Evolutionary conservation across 2,888 invertebrate genomes (phyloP).

Genomic region (Sthenelais limicola): DNA sequence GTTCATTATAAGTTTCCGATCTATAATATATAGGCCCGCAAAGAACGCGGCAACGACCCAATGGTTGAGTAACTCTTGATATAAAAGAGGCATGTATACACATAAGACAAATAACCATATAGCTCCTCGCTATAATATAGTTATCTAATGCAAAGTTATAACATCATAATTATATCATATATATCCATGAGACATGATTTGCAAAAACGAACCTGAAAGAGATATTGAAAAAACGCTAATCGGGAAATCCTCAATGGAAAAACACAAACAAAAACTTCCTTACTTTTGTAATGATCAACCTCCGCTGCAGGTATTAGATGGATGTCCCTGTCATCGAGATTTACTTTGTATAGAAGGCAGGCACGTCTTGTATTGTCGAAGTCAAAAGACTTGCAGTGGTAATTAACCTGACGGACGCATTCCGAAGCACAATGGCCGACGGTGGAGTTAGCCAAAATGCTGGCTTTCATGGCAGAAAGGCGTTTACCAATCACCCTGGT

Average conservation of each 20-base stretch:
- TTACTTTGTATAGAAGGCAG: conserved; percentile 63
- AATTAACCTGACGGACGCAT: conserved; percentile 33
- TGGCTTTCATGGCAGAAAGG: conserved; percentile 57
- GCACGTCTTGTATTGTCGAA: conserved; percentile 58
- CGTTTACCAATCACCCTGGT: conserved; percentile 57
- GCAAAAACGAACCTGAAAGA: too few relatives aligned
- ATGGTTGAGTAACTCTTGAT: too few relatives aligned
- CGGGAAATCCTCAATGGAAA: background rate
- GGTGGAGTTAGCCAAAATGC: conserved; percentile 55
- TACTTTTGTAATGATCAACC: conserved; percentile 68
- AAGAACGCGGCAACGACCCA: too few relatives aligned
- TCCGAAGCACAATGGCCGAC: conserved; percentile 60
- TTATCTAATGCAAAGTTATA: too few relatives aligned
- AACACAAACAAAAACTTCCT: conserved; percentile 49
- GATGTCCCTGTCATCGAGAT: conserved; percentile 59
- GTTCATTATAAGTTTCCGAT: too few relatives aligned
- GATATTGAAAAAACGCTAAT: too few relatives aligned
- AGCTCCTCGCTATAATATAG: too few relatives aligned
- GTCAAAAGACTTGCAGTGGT: conserved; percentile 68
- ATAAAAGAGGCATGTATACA: too few relatives aligned
- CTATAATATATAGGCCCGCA: too few relatives aligned
- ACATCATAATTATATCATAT: too few relatives aligned
- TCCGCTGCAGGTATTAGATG: conserved; percentile 57
- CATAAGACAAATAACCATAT: too few relatives aligned
- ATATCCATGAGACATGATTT: background rate